Percentiles rank a stretch among this genome's conserved stretches.
phyloP scores from a whole-genome alignment of 2,888 invertebrate genomes.

The Micoletzkya japonica region DNA sequence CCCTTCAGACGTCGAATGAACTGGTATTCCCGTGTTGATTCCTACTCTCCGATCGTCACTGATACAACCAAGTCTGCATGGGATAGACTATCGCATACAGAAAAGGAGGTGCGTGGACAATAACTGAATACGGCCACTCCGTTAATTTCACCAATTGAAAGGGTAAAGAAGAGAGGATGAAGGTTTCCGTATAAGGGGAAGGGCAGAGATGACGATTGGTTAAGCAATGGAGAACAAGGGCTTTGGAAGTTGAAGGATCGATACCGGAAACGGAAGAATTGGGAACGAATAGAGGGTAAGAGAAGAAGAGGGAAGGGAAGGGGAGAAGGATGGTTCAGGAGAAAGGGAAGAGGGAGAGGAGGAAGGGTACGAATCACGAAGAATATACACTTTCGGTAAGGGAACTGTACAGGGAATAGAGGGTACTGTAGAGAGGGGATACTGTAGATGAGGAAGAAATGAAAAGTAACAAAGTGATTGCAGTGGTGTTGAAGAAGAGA shows the following conservation, averaged over 20 bases:
- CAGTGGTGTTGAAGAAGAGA: slow-evolving; percentile 18
- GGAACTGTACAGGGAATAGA: too few relatives aligned
- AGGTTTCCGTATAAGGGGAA: slow-evolving; percentile 10
- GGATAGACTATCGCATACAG: slow-evolving; percentile 17
- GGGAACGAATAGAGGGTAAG: neutral
- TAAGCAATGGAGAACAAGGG: slow-evolving; percentile 23
- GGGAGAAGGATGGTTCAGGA: slow-evolving; percentile 7
- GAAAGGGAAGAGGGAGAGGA: neutral
- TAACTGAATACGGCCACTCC: neutral
- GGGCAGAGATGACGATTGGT: neutral
- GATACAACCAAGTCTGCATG: slow-evolving; percentile 24
- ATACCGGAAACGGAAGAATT: slow-evolving; percentile 5
- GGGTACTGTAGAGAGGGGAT: too few relatives aligned
- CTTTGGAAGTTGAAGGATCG: slow-evolving; percentile 13
- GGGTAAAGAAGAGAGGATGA: neutral
- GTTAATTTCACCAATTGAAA: too few relatives aligned
- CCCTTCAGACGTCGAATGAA: slow-evolving; percentile 13
- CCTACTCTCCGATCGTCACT: slow-evolving; percentile 18
- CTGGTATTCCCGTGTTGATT: slow-evolving; percentile 19
- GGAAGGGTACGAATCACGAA: slow-evolving; percentile 3
- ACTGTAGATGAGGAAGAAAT: too few relatives aligned
- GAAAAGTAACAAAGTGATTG: neutral
- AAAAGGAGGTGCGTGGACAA: slow-evolving; percentile 8
- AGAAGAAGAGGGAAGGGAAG: neutral
- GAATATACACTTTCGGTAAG: slow-evolving; percentile 24